Evolutionary conservation across 2,797 vertebrate genomes (phyloP).

Genomic region (Peromyscus melanophrys): DNA sequence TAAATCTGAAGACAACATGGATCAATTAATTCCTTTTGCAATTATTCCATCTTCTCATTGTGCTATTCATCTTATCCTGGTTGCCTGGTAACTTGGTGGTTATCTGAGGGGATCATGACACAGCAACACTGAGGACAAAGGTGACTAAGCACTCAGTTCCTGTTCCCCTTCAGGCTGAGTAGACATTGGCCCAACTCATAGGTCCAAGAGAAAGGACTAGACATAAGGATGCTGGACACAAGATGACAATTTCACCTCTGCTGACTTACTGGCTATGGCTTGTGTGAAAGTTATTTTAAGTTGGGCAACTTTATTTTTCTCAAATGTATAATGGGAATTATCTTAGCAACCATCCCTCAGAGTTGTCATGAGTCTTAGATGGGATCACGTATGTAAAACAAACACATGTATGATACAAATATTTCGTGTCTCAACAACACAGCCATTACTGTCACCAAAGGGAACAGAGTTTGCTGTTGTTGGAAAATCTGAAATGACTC

Average conservation of each 20-base stretch:
- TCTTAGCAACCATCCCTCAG: not conserved
- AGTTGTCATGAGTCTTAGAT: not conserved
- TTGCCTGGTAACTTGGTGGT: constrained; percentile 5
- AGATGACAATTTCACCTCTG: not conserved
- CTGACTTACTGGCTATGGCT: not conserved
- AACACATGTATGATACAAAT: not conserved
- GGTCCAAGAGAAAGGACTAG: not conserved
- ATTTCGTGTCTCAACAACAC: not conserved
- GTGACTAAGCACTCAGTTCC: not conserved
- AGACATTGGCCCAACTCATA: accelerated
- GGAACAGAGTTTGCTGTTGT: not conserved
- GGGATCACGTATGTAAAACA: not conserved
- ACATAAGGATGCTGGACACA: not conserved
- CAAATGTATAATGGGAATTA: not conserved
- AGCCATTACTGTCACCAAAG: not conserved
- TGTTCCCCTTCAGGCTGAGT: not conserved
- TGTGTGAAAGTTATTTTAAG: not conserved
- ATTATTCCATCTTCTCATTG: constrained; percentile 34
- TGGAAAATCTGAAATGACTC: constrained; percentile 34
- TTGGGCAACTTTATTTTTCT: not conserved
- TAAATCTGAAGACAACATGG: constrained; percentile 31
- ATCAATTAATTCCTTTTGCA: constrained; percentile 36
- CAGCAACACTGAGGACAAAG: not conserved
- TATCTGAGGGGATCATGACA: not conserved
- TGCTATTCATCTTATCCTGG: constrained; percentile 18